These are phyloP conservation scores for Chromobotia macracanthus DNA, from an alignment of 2,797 vertebrate species.

Conservation along the genomic window DNA sequence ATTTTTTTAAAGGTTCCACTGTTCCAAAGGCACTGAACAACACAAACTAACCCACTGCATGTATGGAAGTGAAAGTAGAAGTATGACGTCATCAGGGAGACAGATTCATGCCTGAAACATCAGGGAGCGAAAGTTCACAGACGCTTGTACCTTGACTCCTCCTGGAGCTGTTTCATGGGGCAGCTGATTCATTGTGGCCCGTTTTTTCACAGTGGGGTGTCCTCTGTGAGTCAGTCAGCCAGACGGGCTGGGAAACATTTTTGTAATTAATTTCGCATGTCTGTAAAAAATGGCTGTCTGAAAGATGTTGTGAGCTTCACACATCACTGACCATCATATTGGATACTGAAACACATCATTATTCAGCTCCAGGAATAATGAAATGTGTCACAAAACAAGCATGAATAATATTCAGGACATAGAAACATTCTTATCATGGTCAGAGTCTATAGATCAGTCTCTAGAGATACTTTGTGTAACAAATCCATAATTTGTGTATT, in stretches of 20 bases:
- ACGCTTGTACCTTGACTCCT: slow-evolving; percentile 50
- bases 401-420: slow-evolving; percentile 1
- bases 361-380: slow-evolving; percentile 22
- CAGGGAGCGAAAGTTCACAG: slow-evolving; percentile 73
- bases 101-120: slow-evolving; percentile 61
- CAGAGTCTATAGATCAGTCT: slow-evolving; percentile 34
- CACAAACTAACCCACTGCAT: slow-evolving; percentile 42
- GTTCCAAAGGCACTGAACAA: not conserved
- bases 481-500: not conserved
- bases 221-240: slow-evolving; percentile 70
- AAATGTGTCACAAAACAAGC: slow-evolving; percentile 14
- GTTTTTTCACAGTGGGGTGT: slow-evolving; percentile 63
- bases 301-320: slow-evolving; percentile 25
- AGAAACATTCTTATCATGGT: slow-evolving; percentile 10
- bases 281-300: slow-evolving; percentile 44
- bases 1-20: not conserved
- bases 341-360: slow-evolving; percentile 43
- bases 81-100: slow-evolving; percentile 22
- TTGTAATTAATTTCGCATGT: slow-evolving; percentile 60
- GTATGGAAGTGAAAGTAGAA: not conserved
- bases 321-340: slow-evolving; percentile 24
- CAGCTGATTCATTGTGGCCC: slow-evolving; percentile 72
- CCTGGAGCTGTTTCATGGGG: slow-evolving; percentile 59
- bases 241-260: slow-evolving; percentile 68
- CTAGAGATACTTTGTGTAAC: not conserved